Evolutionary conservation across 2,888 invertebrate genomes (phyloP), one percentile per base, ranked within the genome.

Genomic region (Cantharis rufa): DNA sequence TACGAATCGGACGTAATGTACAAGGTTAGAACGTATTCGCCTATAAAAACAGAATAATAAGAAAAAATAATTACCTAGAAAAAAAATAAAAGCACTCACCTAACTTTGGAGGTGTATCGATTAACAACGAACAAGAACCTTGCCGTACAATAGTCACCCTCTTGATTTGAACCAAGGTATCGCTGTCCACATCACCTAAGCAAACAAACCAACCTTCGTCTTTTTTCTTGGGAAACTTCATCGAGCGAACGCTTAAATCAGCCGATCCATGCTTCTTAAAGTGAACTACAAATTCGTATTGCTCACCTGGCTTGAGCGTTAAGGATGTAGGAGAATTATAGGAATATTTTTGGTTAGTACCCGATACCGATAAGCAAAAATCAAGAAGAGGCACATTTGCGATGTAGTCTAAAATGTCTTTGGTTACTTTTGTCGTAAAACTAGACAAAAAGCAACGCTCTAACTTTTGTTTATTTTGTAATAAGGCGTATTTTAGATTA

Each of bases 161-260:
- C 87, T 97, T 97, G 84, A 98, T 88, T 1, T 97, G 96, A 79
- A 94, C 88, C 48, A 98, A 89, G 83, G 97, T 95, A 21, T 91
- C 90, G 1, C 89, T 89, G 72, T 92, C 92, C 18, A 92, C 88
- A 21, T 92, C 92, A 2, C 98, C 98, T 10, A 99, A 89, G 0
- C 97, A 91, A 1, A 98, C 86, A 88, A 98, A 94, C 99, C 99
- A 99, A 74, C 97, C 96, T 87, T 98, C 98, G 85, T 96, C 96
- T 89, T 98, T 99, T 61, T 94, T 93, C 87, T 98, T 98, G 1
- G 96, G 94, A 90, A 97, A 99, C 79, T 93, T 92, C 0, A 96
- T 95, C 78, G 96, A 94, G n/a, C 94, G 95, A 82, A 91, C 91
- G 83, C 89, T 91, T 82, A 86, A 84, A 81, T 85, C 85, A 48